A percentile compares a stretch with the other conserved stretches of the same genome.
These are phyloP conservation scores for Spodoptera littoralis DNA, from an alignment of 2,888 invertebrate genomes.

Conservation along the genomic window DNA sequence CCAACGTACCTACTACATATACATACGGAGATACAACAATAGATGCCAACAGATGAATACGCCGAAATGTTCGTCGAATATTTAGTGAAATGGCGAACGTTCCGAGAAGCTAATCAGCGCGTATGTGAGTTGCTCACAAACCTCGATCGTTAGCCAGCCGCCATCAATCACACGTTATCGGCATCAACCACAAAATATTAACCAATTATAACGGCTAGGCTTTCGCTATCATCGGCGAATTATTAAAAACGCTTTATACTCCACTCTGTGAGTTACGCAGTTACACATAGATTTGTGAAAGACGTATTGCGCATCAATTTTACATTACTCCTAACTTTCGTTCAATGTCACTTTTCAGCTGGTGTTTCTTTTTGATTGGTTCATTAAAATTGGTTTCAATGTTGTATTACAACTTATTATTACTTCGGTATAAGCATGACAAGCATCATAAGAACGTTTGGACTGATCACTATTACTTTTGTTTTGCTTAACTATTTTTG, in stretches of 20 bases:
- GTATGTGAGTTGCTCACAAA: slow-evolving; percentile 49
- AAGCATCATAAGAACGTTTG: too few relatives aligned
- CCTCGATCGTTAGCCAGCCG: slow-evolving; percentile 71
- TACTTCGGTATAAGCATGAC: too few relatives aligned
- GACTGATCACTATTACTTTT: neutral
- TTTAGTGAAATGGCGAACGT: slow-evolving; percentile 34
- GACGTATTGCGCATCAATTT: slow-evolving; percentile 33
- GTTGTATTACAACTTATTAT: too few relatives aligned
- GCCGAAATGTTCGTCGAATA: slow-evolving; percentile 23
- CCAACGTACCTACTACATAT: neutral
- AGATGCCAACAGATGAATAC: slow-evolving; percentile 16
- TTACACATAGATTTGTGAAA: slow-evolving; percentile 3
- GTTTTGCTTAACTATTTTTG: neutral
- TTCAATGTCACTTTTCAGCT: slow-evolving; percentile 5
- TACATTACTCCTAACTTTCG: neutral
- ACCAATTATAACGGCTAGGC: slow-evolving; percentile 78
- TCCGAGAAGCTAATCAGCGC: slow-evolving; percentile 48
- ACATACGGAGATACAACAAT: slow-evolving; percentile 7
- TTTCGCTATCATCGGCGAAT: slow-evolving; percentile 68
- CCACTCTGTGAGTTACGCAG: slow-evolving; percentile 28
- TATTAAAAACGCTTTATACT: slow-evolving; percentile 71
- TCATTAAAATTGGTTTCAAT: neutral
- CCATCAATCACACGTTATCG: slow-evolving; percentile 86
- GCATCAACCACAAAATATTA: slow-evolving; percentile 79
- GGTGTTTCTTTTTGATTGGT: slow-evolving; percentile 4